phyloP scores from a whole-genome alignment of 2,113 vertebrate species.

The Eolophus roseicapilla region DNA sequence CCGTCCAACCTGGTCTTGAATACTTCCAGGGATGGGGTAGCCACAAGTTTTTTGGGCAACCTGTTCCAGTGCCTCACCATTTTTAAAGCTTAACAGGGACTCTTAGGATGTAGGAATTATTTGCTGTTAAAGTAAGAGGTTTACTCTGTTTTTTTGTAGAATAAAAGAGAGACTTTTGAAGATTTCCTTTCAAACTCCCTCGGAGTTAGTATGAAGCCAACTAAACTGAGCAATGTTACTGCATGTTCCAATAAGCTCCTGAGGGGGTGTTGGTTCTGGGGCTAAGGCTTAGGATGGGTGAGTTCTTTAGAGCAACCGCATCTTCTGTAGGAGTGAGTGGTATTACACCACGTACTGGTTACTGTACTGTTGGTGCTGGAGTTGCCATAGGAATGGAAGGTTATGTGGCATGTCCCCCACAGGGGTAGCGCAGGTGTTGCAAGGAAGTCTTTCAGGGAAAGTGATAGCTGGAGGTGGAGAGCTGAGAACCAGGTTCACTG shows the following conservation, averaged over 20 bases:
- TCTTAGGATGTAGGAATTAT: neutral
- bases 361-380: neutral
- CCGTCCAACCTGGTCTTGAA: neutral
- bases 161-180: neutral
- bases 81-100: neutral
- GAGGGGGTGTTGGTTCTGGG: neutral
- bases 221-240: neutral
- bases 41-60: neutral
- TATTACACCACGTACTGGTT: neutral
- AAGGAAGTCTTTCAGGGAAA: neutral
- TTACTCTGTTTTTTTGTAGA: neutral
- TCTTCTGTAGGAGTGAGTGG: neutral
- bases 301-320: neutral
- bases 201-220: neutral
- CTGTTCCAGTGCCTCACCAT: neutral
- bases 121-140: neutral
- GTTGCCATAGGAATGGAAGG: neutral
- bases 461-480: neutral
- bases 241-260: neutral
- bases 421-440: neutral
- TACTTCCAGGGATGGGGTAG: neutral
- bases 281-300: neutral
- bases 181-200: neutral
- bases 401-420: neutral
- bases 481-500: neutral